Conservation (phyloP, 2,888 invertebrate genomes). For the Poecilus cupreus region DNA sequence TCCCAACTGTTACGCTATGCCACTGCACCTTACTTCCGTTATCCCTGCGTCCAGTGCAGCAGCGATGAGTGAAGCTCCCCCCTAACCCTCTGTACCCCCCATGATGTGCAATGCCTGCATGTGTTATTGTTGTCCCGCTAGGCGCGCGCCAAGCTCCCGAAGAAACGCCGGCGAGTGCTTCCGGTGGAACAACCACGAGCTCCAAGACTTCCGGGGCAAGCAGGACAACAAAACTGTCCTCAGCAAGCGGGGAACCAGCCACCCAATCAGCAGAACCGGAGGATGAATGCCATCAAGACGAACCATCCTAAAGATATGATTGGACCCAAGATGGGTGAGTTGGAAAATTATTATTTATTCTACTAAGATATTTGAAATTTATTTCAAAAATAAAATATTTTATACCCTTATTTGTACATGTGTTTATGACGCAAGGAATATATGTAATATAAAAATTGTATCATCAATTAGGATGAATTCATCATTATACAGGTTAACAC, state of each 20-base stretch:
- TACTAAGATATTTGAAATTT: not conserved
- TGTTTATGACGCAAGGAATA: too few relatives aligned
- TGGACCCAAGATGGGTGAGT: conserved; percentile 86
- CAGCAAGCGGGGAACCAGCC: conserved; percentile 72
- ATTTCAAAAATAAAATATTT: too few relatives aligned
- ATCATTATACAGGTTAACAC: too few relatives aligned
- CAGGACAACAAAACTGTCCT: conserved; percentile 65
- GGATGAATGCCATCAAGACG: conserved; percentile 92
- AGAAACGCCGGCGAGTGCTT: conserved; percentile 96
- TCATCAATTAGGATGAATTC: too few relatives aligned
- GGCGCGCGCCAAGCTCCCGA: conserved; percentile 98
- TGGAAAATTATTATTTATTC: not conserved
- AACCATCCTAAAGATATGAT: conserved; percentile 87
- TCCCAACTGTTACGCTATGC: not conserved
- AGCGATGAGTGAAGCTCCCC: not conserved
- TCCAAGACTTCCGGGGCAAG: conserved; percentile 75
- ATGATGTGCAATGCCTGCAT: not conserved
- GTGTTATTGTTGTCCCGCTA: conserved; percentile 71
- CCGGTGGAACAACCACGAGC: conserved; percentile 94
- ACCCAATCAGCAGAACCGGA: conserved; percentile 78
- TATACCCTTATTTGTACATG: too few relatives aligned
- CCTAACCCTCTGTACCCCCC: not conserved
- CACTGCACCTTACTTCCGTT: not conserved
- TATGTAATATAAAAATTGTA: too few relatives aligned
- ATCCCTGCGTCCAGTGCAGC: not conserved